phyloP scores from a whole-genome alignment of 2,888 invertebrate species.

The Zygothrica quintamaculata region DNA sequence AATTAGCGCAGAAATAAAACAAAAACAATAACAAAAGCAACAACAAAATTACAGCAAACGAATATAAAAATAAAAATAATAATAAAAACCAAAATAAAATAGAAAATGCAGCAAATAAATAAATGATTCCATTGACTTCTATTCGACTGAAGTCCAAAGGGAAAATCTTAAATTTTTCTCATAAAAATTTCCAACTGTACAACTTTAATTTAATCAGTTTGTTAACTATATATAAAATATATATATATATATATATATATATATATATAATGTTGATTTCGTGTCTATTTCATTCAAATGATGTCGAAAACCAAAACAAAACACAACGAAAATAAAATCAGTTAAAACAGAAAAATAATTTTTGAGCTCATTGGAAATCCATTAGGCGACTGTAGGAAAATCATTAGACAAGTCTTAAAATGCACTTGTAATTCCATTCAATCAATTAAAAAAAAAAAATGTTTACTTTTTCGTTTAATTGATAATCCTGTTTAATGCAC shows the following conservation, averaged over 20 bases:
- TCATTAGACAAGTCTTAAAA: conserved; percentile 37
- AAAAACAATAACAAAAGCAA: conserved; percentile 12
- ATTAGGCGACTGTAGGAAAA: conserved; percentile 39
- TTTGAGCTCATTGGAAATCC: conserved; percentile 33
- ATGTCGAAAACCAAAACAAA: background rate
- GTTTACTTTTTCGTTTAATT: conserved; percentile 56
- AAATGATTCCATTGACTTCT: conserved; percentile 7
- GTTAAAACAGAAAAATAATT: conserved; percentile 3
- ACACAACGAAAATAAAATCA: too few relatives aligned
- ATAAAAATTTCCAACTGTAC: too few relatives aligned
- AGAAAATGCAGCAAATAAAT: conserved; percentile 25
- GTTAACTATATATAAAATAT: too few relatives aligned
- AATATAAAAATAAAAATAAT: conserved; percentile 36
- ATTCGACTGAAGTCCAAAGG: background rate
- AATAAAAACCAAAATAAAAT: conserved; percentile 15
- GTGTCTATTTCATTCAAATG: background rate
- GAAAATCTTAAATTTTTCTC: background rate
- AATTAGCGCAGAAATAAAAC: conserved; percentile 68
- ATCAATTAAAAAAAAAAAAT: conserved; percentile 72
- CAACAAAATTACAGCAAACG: conserved; percentile 8
- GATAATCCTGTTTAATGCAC: conserved; percentile 34
- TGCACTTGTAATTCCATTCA: conserved; percentile 62
- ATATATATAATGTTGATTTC: too few relatives aligned
- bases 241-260: too few relatives aligned
- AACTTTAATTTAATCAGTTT: too few relatives aligned